phyloP scores from a whole-genome alignment of 1,140 invertebrate genomes.

The Drosophila paulistorum region DNA sequence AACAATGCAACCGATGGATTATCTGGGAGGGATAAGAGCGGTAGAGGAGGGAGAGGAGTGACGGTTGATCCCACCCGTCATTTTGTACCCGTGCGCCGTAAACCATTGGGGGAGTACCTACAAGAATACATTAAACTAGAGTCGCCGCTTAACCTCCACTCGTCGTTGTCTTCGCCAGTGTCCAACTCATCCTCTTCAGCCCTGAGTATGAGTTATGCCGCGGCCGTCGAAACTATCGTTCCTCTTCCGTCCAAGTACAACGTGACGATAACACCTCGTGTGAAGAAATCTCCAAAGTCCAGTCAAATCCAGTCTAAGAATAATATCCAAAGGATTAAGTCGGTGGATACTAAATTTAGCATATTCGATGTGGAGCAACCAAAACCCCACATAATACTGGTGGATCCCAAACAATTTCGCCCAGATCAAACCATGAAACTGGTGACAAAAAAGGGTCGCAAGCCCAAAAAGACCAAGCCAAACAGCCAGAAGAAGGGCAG shows the following conservation, averaged over 20 bases:
- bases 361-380: slow-evolving; percentile 44
- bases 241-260: slow-evolving; percentile 8
- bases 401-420: slow-evolving; percentile 30
- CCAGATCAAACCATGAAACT: background rate
- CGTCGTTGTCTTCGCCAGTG: slow-evolving; percentile 17
- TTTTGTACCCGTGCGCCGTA: slow-evolving; percentile 51
- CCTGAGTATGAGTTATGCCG: slow-evolving; percentile 52
- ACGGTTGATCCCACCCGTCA: slow-evolving; percentile 32
- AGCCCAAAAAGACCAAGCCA: slow-evolving; percentile 22
- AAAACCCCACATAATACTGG: slow-evolving; percentile 45
- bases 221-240: slow-evolving; percentile 32
- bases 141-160: background rate
- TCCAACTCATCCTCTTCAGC: background rate
- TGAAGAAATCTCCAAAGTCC: slow-evolving; percentile 30
- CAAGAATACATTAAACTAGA: slow-evolving; percentile 50
- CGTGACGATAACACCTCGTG: slow-evolving; percentile 45
- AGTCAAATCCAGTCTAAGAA: slow-evolving; percentile 7
- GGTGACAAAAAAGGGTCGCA: slow-evolving; percentile 4
- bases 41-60: background rate
- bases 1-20: background rate
- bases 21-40: background rate
- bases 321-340: slow-evolving; percentile 30
- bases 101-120: slow-evolving; percentile 57
- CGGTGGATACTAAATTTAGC: slow-evolving; percentile 39
- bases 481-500: background rate